These are phyloP conservation scores for Leucophenga maculata DNA, from an alignment of 2,888 invertebrate genomes.

Conservation along the genomic window DNA sequence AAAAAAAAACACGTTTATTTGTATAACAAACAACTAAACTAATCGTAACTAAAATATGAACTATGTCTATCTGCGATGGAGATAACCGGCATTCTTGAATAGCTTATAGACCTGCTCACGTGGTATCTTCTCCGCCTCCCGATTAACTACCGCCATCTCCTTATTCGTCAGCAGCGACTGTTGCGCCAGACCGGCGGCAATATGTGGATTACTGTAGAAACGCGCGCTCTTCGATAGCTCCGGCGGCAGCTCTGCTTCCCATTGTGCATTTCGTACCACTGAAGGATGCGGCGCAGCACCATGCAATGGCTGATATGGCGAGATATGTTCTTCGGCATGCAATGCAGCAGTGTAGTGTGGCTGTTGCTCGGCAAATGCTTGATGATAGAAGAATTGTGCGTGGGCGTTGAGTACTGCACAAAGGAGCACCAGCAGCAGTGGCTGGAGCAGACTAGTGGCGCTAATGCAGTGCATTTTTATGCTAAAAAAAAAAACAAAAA, in stretches of 20 bases:
- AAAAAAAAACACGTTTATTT: neutral
- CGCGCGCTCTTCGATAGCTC: conserved; percentile 75
- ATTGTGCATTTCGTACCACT: conserved; percentile 80
- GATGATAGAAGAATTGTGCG: conserved; percentile 63
- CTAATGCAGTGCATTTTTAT: conserved; percentile 21
- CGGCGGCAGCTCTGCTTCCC: conserved; percentile 81
- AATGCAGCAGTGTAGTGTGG: conserved; percentile 9
- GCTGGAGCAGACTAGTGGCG: conserved; percentile 37
- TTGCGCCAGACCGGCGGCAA: conserved; percentile 82
- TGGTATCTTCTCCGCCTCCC: conserved; percentile 87
- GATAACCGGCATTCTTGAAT: conserved; percentile 80
- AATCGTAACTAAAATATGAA: neutral
- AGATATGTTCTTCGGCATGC: conserved; percentile 36
- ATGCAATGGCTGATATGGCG: conserved; percentile 56
- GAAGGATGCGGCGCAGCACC: conserved; percentile 78
- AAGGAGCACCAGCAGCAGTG: conserved; percentile 36
- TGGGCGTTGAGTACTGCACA: conserved; percentile 27
- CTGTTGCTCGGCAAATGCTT: conserved; percentile 30
- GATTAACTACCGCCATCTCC: conserved; percentile 83
- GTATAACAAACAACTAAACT: conserved; percentile 15
- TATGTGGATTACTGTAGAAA: conserved; percentile 84
- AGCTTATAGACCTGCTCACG: conserved; percentile 83
- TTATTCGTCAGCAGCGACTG: conserved; percentile 85
- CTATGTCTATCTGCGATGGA: conserved; percentile 60
- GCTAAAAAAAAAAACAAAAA: neutral